phyloP scores from a whole-genome alignment of 2,113 vertebrate genomes.

The Mellivora capensis region DNA sequence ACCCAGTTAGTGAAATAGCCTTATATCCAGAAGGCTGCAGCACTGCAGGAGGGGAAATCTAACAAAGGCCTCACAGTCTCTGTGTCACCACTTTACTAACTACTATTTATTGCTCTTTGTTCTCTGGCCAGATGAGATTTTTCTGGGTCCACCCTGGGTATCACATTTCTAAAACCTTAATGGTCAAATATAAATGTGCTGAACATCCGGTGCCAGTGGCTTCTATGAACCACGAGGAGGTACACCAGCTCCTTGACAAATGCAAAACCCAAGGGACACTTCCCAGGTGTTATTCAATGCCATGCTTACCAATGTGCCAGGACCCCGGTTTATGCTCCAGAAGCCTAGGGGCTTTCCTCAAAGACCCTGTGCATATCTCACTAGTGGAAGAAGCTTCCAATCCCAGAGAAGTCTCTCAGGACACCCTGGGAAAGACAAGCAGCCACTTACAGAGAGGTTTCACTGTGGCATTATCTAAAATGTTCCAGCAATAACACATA shows the following conservation, averaged over 20 bases:
- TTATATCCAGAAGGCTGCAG: not conserved
- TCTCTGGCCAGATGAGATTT: not conserved
- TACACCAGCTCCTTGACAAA: not conserved
- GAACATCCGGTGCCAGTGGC: not conserved
- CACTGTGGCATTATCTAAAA: not conserved
- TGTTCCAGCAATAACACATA: not conserved
- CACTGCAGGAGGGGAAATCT: not conserved
- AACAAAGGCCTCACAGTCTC: not conserved
- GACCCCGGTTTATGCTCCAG: no score
- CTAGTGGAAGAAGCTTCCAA: not conserved
- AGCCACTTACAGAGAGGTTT: not conserved
- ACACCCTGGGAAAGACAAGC: not conserved
- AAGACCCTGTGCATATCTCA: not conserved
- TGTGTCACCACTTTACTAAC: not conserved
- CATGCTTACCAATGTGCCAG: not conserved
- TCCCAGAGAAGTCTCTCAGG: not conserved
- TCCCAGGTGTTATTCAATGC: not conserved
- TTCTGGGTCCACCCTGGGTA: not conserved
- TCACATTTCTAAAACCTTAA: not conserved
- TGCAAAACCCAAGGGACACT: not conserved
- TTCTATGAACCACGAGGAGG: not conserved
- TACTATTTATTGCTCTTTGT: not conserved
- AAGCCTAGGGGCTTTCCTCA: not conserved
- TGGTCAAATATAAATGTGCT: not conserved
- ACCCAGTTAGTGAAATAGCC: not conserved